Conservation (phyloP, 1,140 invertebrate species). For the Laupala kohalensis region DNA sequence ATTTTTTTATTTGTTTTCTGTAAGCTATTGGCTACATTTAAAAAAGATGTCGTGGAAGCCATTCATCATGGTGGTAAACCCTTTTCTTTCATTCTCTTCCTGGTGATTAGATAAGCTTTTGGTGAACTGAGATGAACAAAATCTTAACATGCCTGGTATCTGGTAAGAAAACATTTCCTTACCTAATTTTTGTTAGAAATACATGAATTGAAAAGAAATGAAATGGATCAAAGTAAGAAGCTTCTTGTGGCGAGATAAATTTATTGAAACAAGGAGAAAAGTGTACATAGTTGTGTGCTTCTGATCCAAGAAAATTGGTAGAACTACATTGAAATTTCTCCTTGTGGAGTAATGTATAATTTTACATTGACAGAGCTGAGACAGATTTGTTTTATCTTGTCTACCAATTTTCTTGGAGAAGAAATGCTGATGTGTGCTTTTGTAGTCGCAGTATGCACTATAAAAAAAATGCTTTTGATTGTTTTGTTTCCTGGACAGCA, state of each 20-base stretch:
- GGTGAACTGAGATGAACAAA: neutral
- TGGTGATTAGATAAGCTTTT: neutral
- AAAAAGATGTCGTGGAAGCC: neutral
- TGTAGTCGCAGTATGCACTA: neutral
- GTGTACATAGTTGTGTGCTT: constrained; percentile 12
- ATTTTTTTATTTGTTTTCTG: constrained; percentile 2
- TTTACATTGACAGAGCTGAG: neutral
- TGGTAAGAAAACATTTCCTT: constrained; percentile 7
- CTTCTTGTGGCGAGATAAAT: constrained; percentile 6
- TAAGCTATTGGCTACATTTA: neutral
- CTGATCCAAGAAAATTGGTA: neutral
- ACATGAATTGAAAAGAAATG: neutral
- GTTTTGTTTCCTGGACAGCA: neutral
- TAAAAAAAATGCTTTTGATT: neutral
- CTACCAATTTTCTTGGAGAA: constrained; percentile 5
- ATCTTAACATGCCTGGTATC: neutral
- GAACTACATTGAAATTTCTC: neutral
- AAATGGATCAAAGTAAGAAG: no score
- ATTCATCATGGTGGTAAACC: neutral
- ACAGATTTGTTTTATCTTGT: neutral
- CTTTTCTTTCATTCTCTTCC: neutral
- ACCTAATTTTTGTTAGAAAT: constrained; percentile 4
- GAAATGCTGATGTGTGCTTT: constrained; percentile 2
- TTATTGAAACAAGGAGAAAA: constrained; percentile 11
- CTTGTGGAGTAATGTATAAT: neutral